These are phyloP conservation scores for Leptopilina myrica DNA, from an alignment of 2,888 invertebrate species.

Conservation along the genomic window DNA sequence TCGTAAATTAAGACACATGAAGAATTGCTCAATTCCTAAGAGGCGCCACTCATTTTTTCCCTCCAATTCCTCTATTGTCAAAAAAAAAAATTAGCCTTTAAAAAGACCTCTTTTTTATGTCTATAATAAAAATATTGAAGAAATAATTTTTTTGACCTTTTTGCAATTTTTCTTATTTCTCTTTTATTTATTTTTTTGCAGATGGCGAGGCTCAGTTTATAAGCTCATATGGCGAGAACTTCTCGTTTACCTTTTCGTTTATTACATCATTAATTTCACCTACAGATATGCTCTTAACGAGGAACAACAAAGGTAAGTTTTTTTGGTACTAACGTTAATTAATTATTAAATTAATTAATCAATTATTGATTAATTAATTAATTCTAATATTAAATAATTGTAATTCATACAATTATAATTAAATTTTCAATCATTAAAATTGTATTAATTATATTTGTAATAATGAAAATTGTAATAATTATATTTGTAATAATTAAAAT, in stretches of 20 bases:
- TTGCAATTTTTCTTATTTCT: not conserved
- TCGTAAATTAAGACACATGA: conserved; percentile 4
- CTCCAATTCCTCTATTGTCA: not conserved
- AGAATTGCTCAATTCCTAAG: not conserved
- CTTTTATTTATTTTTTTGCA: conserved; percentile 77
- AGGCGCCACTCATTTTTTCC: not conserved
- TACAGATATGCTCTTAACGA: conserved; percentile 91
- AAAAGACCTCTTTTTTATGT: not conserved
- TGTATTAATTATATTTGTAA: too few relatives aligned
- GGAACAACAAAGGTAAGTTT: conserved; percentile 86
- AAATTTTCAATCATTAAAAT: too few relatives aligned
- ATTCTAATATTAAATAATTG: too few relatives aligned
- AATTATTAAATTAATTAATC: too few relatives aligned
- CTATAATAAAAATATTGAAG: not conserved
- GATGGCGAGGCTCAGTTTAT: conserved; percentile 97
- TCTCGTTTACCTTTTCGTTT: conserved; percentile 89
- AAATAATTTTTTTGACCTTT: conserved; percentile 17
- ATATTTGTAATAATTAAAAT: too few relatives aligned
- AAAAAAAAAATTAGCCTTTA: not conserved
- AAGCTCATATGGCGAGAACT: conserved; percentile 96
- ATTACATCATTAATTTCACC: conserved; percentile 90
- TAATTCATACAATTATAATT: too few relatives aligned
- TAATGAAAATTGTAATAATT: too few relatives aligned
- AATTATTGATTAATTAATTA: too few relatives aligned
- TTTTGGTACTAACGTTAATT: not conserved